phyloP scores from a whole-genome alignment of 2,888 invertebrate species.

The Cryptops parisi region DNA sequence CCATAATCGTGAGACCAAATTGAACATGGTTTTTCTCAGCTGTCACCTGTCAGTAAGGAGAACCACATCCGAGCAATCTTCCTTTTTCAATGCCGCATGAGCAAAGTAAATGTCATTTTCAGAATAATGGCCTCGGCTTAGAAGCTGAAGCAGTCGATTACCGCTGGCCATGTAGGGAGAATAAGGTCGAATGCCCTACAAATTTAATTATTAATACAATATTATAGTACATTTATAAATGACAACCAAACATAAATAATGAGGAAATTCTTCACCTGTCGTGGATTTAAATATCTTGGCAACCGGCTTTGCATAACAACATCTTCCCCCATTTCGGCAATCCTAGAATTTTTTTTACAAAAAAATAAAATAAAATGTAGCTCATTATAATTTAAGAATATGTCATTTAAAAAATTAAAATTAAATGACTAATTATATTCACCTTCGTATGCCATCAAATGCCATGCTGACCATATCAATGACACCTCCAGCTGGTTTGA shows the following conservation, averaged over 20 bases:
- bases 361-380: constrained; percentile 3
- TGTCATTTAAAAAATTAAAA: background rate
- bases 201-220: constrained; percentile 7
- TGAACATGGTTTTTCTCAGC: too few species aligned
- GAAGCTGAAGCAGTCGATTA: constrained; percentile 44
- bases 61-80: constrained; percentile 49
- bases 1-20: background rate
- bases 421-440: too few species aligned
- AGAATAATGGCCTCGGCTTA: constrained; percentile 49
- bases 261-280: constrained; percentile 37
- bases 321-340: constrained; percentile 48
- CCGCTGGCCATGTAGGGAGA: constrained; percentile 57
- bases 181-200: constrained; percentile 55
- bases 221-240: background rate
- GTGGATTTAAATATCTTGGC: constrained; percentile 51
- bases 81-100: constrained; percentile 45
- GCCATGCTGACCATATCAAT: constrained; percentile 49
- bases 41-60: constrained; percentile 50
- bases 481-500: constrained; percentile 43
- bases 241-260: background rate
- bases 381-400: background rate
- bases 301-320: constrained; percentile 47
- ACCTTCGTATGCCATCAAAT: constrained; percentile 48
- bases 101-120: constrained; percentile 54
- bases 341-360: constrained; percentile 28